A percentile compares a stretch with the other conserved stretches of the same genome.
phyloP scores from a whole-genome alignment of 2,113 vertebrate genomes.

The Oenanthe melanoleuca region DNA sequence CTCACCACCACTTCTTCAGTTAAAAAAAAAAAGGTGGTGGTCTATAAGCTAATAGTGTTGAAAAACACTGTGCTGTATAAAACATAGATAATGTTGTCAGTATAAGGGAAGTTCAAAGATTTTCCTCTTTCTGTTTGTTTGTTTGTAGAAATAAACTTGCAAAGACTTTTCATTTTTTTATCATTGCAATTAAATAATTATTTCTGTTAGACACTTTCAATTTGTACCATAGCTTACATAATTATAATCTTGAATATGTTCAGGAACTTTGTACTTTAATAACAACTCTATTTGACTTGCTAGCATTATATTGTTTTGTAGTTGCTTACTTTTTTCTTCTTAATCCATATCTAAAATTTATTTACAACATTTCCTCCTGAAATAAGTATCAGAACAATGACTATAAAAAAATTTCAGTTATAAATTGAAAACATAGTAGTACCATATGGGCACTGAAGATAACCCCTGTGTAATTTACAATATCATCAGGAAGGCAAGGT shows the following conservation, averaged over 20 bases:
- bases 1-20: background rate
- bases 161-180: background rate
- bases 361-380: background rate
- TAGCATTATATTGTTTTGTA: background rate
- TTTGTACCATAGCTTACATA: background rate
- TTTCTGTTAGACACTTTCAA: background rate
- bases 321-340: background rate
- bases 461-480: background rate
- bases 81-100: constrained; percentile 12
- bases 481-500: background rate
- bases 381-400: background rate
- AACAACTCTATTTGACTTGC: background rate
- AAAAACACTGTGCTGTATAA: background rate
- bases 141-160: constrained; percentile 4
- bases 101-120: constrained; percentile 10
- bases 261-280: background rate
- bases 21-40: background rate
- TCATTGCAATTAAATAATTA: background rate
- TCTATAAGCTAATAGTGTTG: constrained; percentile 13
- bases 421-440: background rate
- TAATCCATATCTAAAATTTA: background rate
- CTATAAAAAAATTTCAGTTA: background rate
- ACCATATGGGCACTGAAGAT: background rate
- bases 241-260: background rate
- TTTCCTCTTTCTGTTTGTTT: background rate